A percentile compares a stretch with the other conserved stretches of the same genome.
Conservation (phyloP, 2,888 invertebrate genomes). For the Hydraecia micacea region DNA sequence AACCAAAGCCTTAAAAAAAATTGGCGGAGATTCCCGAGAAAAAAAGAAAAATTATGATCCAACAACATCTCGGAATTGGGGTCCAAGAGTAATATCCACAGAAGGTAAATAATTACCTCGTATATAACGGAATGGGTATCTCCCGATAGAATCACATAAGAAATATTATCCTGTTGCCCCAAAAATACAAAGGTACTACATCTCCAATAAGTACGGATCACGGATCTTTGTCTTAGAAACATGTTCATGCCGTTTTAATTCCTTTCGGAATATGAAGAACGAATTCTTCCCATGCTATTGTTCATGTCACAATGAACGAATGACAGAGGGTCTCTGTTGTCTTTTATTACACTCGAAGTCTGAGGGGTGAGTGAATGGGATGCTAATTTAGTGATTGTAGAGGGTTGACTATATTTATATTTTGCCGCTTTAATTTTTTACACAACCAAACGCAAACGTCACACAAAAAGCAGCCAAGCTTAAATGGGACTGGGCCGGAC, state of each 20-base stretch:
- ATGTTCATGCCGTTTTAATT: slow-evolving; percentile 62
- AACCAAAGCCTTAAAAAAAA: slow-evolving; percentile 11
- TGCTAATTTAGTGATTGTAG: slow-evolving; percentile 30
- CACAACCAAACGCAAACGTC: background rate
- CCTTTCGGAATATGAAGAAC: slow-evolving; percentile 49
- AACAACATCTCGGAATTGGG: slow-evolving; percentile 17
- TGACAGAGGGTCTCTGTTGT: slow-evolving; percentile 34
- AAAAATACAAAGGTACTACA: slow-evolving; percentile 48
- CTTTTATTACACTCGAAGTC: slow-evolving; percentile 31
- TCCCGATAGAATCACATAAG: slow-evolving; percentile 46
- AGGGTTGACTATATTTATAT: background rate
- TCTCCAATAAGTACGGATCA: slow-evolving; percentile 57
- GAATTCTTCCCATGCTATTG: slow-evolving; percentile 46
- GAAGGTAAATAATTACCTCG: slow-evolving; percentile 58
- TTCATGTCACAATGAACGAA: slow-evolving; percentile 50
- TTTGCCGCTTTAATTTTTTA: background rate
- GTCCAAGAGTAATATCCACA: slow-evolving; percentile 31
- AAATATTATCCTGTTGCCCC: slow-evolving; percentile 54
- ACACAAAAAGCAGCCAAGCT: background rate
- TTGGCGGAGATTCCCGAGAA: background rate
- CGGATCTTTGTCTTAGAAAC: slow-evolving; percentile 64
- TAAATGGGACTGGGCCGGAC: background rate
- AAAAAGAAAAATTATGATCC: slow-evolving; percentile 30
- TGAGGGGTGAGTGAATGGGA: slow-evolving; percentile 34
- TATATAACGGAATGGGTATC: slow-evolving; percentile 37